Percentiles rank a stretch among this genome's conserved stretches.
These are phyloP conservation scores for Metaphire vulgaris DNA, from an alignment of 1,140 invertebrate species.

Conservation along the genomic window DNA sequence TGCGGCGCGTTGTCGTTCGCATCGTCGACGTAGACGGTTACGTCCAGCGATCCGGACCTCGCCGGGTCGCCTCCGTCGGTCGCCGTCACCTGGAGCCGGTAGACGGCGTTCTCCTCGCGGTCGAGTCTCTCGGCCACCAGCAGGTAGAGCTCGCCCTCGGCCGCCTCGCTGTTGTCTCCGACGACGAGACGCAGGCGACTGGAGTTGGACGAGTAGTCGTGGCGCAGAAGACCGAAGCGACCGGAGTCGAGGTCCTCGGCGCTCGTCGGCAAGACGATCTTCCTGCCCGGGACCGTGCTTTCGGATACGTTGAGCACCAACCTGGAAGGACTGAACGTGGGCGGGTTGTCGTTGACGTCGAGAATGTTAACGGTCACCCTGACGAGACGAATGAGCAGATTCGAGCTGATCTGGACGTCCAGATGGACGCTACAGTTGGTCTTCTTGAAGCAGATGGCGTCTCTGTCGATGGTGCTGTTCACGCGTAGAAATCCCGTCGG, in stretches of 20 bases:
- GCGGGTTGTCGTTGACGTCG: conserved; percentile 49
- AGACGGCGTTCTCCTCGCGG: conserved; percentile 68
- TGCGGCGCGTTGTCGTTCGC: conserved; percentile 69
- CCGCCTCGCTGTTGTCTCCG: not conserved
- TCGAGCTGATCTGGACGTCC: conserved; percentile 16
- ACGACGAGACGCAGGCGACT: not conserved
- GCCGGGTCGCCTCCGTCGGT: conserved; percentile 80
- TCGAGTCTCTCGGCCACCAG: conserved; percentile 62
- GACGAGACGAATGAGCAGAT: conserved; percentile 12
- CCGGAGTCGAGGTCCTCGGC: conserved; percentile 84
- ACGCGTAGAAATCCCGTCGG: conserved; percentile 6
- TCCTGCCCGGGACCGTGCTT: conserved; percentile 66
- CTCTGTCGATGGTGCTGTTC: conserved; percentile 13
- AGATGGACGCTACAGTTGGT: conserved; percentile 1
- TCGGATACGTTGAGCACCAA: conserved; percentile 90
- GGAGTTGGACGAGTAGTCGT: conserved; percentile 73
- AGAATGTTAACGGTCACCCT: conserved; percentile 52
- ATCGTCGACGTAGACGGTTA: conserved; percentile 70
- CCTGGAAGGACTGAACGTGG: conserved; percentile 41
- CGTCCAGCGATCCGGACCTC: conserved; percentile 76
- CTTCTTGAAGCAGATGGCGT: conserved; percentile 7
- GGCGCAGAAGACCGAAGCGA: conserved; percentile 78
- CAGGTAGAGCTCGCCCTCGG: conserved; percentile 18
- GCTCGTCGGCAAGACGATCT: conserved; percentile 47
- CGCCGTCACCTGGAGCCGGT: conserved; percentile 73